These are phyloP conservation scores for Hylyphantes graminicola DNA, from an alignment of 1,140 invertebrate genomes.

Conservation along the genomic window DNA sequence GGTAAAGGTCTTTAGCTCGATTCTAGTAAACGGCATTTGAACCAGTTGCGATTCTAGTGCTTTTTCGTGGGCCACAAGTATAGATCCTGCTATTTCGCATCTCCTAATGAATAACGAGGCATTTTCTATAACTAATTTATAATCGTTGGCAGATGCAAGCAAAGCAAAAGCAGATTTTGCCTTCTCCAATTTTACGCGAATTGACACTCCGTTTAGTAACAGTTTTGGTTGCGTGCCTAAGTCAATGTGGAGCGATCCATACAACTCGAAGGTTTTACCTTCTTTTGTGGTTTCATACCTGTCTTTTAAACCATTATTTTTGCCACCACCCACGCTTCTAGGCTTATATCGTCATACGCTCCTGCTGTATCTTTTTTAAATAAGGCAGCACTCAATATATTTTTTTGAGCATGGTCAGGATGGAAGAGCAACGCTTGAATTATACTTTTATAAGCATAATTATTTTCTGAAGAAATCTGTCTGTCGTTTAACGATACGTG, in stretches of 20 bases:
- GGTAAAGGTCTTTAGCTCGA: neutral
- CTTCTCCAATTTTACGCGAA: neutral
- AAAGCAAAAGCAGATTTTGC: neutral
- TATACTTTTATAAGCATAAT: neutral
- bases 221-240: neutral
- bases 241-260: neutral
- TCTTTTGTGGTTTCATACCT: neutral
- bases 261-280: neutral
- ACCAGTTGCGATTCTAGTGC: neutral
- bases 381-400: neutral
- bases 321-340: neutral
- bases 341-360: neutral
- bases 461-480: neutral
- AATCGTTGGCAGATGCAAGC: neutral
- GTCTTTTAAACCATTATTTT: neutral
- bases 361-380: neutral
- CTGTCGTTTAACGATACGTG: neutral
- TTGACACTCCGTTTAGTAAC: neutral
- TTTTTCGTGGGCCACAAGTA: neutral
- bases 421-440: neutral
- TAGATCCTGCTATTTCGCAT: neutral
- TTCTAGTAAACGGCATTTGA: neutral
- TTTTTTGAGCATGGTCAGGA: neutral
- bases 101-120: neutral
- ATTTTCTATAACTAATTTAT: neutral